Base-by-base conservation (phyloP, 2,113 vertebrate species). In the Microtus richardsoni region DNA sequence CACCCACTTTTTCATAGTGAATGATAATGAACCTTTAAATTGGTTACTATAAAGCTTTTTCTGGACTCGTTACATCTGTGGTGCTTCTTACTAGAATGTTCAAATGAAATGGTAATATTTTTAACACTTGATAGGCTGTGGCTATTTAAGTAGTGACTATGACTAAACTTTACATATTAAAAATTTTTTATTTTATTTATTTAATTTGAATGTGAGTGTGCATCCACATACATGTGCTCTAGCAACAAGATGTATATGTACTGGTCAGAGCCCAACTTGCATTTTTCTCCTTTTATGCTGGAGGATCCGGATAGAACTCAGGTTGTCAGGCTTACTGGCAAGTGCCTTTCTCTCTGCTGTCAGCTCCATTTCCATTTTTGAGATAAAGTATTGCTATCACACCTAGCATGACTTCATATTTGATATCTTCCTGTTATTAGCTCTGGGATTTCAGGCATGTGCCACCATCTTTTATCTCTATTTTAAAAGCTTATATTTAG, bases 121-220 rank as follows among this genome's bases (percentile, higher is more conserved):
- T 92, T n/a, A 78, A 85, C 64, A 74, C 30, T 88, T 44, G 39
- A 85, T 82, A 66, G 89, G 64, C 39, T 82, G 19, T 36, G 2
- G 66, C 58, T 88, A 88, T 47, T 77, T 91, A 90, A 88, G 13
- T 80, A 19, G 36, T 82, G 28, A 91, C 33, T 91, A 77, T n/a
- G 39, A n/a, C n/a, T 39, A 71, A n/a, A 82, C 2, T 75, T 93
- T 58, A 80, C 21, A 58, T 80, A 52, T n/a, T 80, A 12, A 79
- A 80, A 80, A 24, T n/a, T 54, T 78, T 78, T 36, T 33, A 7
- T 54, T 79, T 54, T 14, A 79, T 52, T 79, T 54, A 58, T 80
- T 21, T 58, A 80, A n/a, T 80, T 58, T 24, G 49, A n/a, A 52
- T 21, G 77, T 79, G 77, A 21, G 17, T 79, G 16, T 52, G 30